Evolutionary conservation across 2,888 invertebrate species (phyloP).

Genomic region (Apotomis capreana): DNA sequence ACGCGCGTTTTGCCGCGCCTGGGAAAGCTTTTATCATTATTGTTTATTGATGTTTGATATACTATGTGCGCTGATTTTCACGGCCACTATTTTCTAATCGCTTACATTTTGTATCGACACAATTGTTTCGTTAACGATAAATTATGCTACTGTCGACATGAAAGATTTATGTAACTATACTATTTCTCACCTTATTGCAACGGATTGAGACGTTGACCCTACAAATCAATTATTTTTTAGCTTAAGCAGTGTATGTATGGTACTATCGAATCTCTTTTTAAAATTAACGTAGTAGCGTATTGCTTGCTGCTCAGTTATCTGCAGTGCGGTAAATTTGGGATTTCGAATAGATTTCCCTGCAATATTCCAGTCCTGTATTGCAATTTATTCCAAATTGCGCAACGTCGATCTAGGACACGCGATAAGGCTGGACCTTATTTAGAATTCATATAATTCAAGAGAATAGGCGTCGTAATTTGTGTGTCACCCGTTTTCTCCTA

Average conservation of each 20-base stretch:
- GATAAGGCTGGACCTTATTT: constrained; percentile 26
- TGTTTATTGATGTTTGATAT: constrained; percentile 53
- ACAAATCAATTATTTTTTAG: too few species aligned
- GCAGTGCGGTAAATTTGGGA: constrained; percentile 24
- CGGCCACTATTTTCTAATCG: constrained; percentile 39
- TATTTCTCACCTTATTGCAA: too few species aligned
- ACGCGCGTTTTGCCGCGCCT: constrained; percentile 59
- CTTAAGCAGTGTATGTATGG: too few species aligned
- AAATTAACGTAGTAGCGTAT: background rate
- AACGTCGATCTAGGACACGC: constrained; percentile 32
- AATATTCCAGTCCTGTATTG: constrained; percentile 3
- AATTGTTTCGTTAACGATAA: background rate
- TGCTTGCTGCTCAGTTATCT: background rate
- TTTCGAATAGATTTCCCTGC: background rate
- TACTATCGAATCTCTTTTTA: background rate
- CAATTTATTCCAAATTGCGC: constrained; percentile 27
- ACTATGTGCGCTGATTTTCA: constrained; percentile 22
- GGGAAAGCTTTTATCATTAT: constrained; percentile 66
- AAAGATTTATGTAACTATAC: background rate
- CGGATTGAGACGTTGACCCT: too few species aligned
- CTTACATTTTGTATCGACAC: constrained; percentile 18
- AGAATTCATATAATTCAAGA: constrained; percentile 34
- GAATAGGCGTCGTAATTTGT: constrained; percentile 31
- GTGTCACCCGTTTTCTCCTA: constrained; percentile 32
- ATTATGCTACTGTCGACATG: background rate